phyloP scores from a whole-genome alignment of 1,140 invertebrate genomes.

The Sinonovacula constricta region DNA sequence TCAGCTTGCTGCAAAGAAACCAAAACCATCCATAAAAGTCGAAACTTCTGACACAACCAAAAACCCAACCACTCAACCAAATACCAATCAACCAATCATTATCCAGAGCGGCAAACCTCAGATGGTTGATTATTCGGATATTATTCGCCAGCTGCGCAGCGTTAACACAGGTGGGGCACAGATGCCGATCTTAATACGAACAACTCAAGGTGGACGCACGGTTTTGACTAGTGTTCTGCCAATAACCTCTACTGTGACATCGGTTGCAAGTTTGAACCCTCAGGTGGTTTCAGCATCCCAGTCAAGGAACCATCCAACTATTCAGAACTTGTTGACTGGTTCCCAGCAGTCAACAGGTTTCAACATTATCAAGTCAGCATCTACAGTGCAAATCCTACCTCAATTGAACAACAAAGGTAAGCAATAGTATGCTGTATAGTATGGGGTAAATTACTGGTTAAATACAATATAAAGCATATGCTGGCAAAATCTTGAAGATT shows the following conservation, averaged over 20 bases:
- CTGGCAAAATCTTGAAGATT: too few species aligned
- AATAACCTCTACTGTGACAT: neutral
- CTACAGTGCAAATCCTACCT: neutral
- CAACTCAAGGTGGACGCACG: conserved; percentile 43
- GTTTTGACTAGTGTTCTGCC: conserved; percentile 44
- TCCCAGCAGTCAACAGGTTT: neutral
- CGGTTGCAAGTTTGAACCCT: neutral
- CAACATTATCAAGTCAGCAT: neutral
- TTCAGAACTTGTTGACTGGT: conserved; percentile 38
- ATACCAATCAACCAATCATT: conserved; percentile 15
- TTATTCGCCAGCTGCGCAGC: conserved; percentile 30
- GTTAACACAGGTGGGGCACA: neutral
- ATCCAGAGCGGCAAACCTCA: conserved; percentile 46
- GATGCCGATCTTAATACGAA: conserved; percentile 34
- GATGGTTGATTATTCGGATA: conserved; percentile 42
- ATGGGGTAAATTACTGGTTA: too few species aligned
- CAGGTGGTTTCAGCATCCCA: too few species aligned
- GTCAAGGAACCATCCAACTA: conserved; percentile 39
- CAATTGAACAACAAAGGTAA: neutral
- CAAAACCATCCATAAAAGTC: conserved; percentile 37
- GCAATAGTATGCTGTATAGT: neutral
- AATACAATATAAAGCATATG: too few species aligned
- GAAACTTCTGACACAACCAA: neutral
- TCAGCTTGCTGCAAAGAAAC: conserved; percentile 59
- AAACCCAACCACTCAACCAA: neutral